Evolutionary conservation across 2,888 invertebrate species (phyloP), one percentile per base, ranked within the genome.

Genomic region (Hoplodrina blanda): DNA sequence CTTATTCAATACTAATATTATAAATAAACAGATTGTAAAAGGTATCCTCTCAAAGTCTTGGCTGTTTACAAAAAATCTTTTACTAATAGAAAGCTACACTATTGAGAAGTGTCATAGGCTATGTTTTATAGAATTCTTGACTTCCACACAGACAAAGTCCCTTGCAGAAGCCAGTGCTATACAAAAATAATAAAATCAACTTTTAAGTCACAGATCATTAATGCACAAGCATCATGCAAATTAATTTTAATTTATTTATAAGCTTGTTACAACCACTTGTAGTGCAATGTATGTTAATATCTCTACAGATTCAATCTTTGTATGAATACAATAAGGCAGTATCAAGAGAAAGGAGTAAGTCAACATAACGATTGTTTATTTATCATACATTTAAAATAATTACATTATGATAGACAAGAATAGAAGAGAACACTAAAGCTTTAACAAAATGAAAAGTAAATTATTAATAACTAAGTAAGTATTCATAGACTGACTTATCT

Each of bases 401-500:
- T 20, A 37, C 17, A 46, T 46, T 17, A 6, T 11, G 50, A 17
- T 49, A 71, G 20, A 33, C 10, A 57, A 75, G 59, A 37, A 56
- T 61, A 44, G 17, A 20, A 30, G 20, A 62, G 49, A 69, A 66
- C 61, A 72, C 17, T 54, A 37, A 52, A 64, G 46, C 46, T 67
- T 69, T 44, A 69, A 71, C 81, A 78, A 82, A 85, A 87, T 83
- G 49, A 85, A 87, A 85, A 86, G 62, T 76, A 65, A 77, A 72
- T 75, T 83, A 86, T 89, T 81, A 81, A 88, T 87, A 88, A 86
- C 84, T 87, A 89, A 83, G 82, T 90, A 91, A 83, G 84, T 91
- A 90, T 90, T 90, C 91, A 91, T 90, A 91, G 89, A 90, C 86
- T 82, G 83, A 90, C 88, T 95, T 95, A 95, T 95, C 95, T 91